These are phyloP conservation scores for Agrotis puta DNA, from an alignment of 2,888 invertebrate species.

Conservation along the genomic window DNA sequence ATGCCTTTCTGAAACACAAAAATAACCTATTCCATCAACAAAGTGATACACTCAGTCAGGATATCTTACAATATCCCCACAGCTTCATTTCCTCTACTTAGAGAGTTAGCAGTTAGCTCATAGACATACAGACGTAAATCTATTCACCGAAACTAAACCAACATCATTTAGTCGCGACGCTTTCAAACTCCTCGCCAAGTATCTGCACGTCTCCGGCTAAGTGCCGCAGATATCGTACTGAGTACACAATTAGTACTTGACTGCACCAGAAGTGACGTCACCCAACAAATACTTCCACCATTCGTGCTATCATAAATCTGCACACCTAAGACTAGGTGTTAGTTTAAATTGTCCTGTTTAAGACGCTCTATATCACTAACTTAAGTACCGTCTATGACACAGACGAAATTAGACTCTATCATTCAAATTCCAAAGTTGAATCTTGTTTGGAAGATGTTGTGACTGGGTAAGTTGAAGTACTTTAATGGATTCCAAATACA, in stretches of 20 bases:
- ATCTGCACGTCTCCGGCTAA: constrained; percentile 42
- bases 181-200: constrained; percentile 45
- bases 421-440: constrained; percentile 32
- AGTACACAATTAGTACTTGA: constrained; percentile 48
- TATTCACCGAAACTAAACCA: constrained; percentile 45
- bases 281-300: constrained; percentile 59
- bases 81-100: constrained; percentile 25
- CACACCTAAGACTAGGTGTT: constrained; percentile 75
- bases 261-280: constrained; percentile 60
- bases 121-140: constrained; percentile 46
- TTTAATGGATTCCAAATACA: constrained; percentile 75
- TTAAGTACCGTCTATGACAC: constrained; percentile 55
- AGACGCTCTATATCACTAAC: constrained; percentile 65
- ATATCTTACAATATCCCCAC: constrained; percentile 19
- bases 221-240: constrained; percentile 53
- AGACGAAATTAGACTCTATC: constrained; percentile 49
- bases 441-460: constrained; percentile 28
- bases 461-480: constrained; percentile 59
- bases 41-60: neutral
- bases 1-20: neutral
- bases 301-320: constrained; percentile 69
- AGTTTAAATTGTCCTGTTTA: constrained; percentile 74
- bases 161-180: constrained; percentile 47
- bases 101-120: constrained; percentile 23
- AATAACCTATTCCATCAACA: neutral